These are phyloP conservation scores for Lepidocyrtinus sp. DNA, from an alignment of 2,888 invertebrate species.

Conservation along the genomic window DNA sequence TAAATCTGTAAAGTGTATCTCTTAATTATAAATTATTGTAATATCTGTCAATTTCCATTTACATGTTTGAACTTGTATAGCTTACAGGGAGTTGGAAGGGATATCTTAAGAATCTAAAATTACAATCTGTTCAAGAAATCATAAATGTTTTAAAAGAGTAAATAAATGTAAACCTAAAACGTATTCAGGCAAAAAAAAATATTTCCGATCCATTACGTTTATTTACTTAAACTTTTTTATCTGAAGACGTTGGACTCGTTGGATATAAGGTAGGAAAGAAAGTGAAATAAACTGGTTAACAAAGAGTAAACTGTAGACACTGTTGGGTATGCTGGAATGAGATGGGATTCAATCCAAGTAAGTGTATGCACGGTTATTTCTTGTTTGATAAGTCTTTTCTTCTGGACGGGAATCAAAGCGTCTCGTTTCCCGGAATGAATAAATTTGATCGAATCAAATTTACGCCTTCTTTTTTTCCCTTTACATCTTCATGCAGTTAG, in stretches of 20 bases:
- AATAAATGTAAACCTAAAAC: slow-evolving; percentile 2
- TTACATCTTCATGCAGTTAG: slow-evolving; percentile 37
- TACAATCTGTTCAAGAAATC: background rate
- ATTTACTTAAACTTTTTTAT: background rate
- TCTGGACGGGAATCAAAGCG: background rate
- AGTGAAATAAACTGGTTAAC: too few relatives aligned
- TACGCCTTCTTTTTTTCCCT: slow-evolving; percentile 9
- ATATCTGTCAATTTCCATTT: background rate
- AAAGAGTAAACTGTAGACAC: too few relatives aligned
- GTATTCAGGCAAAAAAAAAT: background rate
- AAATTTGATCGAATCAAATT: slow-evolving; percentile 7
- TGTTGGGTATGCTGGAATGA: too few relatives aligned
- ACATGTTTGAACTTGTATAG: slow-evolving; percentile 2
- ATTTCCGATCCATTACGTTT: slow-evolving; percentile 8
- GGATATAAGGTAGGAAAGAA: too few relatives aligned
- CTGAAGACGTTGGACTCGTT: background rate
- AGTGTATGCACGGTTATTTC: too few relatives aligned
- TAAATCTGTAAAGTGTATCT: too few relatives aligned
- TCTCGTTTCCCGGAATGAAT: background rate
- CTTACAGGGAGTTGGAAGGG: background rate
- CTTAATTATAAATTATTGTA: background rate
- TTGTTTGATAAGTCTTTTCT: too few relatives aligned
- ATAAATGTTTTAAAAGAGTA: slow-evolving; percentile 18
- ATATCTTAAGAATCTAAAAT: too few relatives aligned
- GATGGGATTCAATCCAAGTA: too few relatives aligned